These are phyloP conservation scores for Anser cygnoides DNA, from an alignment of 2,113 vertebrate species.

Conservation along the genomic window DNA sequence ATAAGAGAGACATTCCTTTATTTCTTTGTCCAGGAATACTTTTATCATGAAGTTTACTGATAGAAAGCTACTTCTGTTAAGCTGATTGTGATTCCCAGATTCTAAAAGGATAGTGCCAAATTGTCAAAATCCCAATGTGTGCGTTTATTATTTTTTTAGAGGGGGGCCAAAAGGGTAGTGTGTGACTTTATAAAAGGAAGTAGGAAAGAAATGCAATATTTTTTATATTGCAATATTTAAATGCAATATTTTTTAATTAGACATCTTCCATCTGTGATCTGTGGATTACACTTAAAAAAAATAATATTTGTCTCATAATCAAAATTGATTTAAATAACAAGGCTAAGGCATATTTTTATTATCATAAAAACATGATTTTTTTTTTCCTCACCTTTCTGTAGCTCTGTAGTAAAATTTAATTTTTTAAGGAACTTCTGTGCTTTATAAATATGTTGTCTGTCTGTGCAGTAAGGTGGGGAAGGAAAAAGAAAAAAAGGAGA, in stretches of 20 bases:
- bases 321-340: background rate
- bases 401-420: background rate
- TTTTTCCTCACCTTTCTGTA: background rate
- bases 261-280: background rate
- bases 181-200: background rate
- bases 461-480: background rate
- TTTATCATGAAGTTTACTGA: background rate
- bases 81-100: background rate
- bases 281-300: background rate
- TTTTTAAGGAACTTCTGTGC: background rate
- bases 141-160: background rate
- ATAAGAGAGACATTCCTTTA: background rate
- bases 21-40: slow-evolving; percentile 10
- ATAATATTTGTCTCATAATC: background rate
- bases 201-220: background rate
- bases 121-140: background rate
- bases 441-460: background rate
- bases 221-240: background rate
- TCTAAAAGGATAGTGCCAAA: background rate
- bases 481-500: background rate
- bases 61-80: slow-evolving; percentile 21
- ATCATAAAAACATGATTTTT: background rate
- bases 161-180: background rate
- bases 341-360: background rate
- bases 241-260: background rate